Base-by-base conservation (phyloP, 2,113 vertebrate species). In the Sarotherodon lohbergeri region DNA sequence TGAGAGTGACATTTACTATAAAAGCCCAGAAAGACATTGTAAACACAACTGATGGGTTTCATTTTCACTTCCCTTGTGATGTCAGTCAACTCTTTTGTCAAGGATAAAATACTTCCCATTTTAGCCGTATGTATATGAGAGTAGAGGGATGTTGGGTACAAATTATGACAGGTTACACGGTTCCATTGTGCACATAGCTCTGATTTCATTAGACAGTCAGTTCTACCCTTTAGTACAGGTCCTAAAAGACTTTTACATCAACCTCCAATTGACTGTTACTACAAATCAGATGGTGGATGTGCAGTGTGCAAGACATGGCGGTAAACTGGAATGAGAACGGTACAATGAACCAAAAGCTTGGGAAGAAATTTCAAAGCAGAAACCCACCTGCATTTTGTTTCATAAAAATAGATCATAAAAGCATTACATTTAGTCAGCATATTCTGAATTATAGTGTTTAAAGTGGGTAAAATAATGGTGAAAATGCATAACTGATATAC, bases 41-140 rank as follows among this genome's bases (percentile, higher is more conserved):
- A 46, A 86, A 81, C 43, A 87, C 4, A n/a, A 87, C 3, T 1
- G 7, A 56, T 76, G 29, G 52, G 17, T 92, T 93, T 90, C 83
- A 89, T 82, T 92, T 93, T 91, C 93, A 90, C 92, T 92, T 94
- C 90, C 91, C 82, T 55, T 48, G 16, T 57, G 41, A 91, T 63
- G 54, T 81, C 50, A 56, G 54, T 52, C 16, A 43, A 9, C 14
- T 32, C 55, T 16, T 86, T 84, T 87, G 82, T 88, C 71, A 39
- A 27, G 90, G 16, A 16, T n/a, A 12, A 52, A 34, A 34, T 7
- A 84, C 88, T 93, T 95, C 89, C 76, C 29, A 17, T 87, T 91
- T 88, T 22, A 71, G 17, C 39, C 6, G 2, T 5, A 19, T 63
- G 39, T 32, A 39, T 50, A 68, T 86, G 46, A 89, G 56, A 84